Conservation (phyloP, 2,888 invertebrate genomes). For the Apantesis nais region DNA sequence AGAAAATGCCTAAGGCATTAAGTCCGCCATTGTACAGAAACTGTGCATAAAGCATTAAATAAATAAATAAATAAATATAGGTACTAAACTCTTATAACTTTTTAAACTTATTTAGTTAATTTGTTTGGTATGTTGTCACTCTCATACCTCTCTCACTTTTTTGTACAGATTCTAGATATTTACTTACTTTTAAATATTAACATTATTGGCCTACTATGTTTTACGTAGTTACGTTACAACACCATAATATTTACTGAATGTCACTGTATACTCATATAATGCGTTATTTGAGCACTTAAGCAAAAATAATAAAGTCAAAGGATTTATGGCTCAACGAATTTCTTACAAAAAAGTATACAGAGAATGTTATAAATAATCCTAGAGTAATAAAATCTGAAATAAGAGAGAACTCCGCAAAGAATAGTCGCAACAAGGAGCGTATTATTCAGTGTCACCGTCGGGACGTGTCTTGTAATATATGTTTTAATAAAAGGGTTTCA, state of each 20-base stretch:
- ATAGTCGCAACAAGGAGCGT: conserved; percentile 79
- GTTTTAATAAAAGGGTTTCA: conserved; percentile 85
- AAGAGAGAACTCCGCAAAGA: conserved; percentile 70
- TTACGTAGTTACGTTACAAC: conserved; percentile 15
- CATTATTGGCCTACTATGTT: neutral
- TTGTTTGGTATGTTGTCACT: neutral
- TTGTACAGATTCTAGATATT: neutral
- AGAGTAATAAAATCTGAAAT: conserved; percentile 79
- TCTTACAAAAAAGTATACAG: conserved; percentile 54
- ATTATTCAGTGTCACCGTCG: conserved; percentile 83
- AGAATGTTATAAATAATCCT: conserved; percentile 73
- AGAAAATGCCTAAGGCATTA: too few relatives aligned
- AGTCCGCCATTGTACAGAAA: too few relatives aligned
- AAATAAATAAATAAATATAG: too few relatives aligned
- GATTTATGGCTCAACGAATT: conserved; percentile 52
- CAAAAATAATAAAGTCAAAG: conserved; percentile 49
- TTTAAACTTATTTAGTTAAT: neutral
- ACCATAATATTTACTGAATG: neutral
- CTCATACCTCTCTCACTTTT: too few relatives aligned
- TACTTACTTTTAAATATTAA: neutral
- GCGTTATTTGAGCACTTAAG: conserved; percentile 28
- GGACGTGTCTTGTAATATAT: conserved; percentile 82
- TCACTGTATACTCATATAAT: conserved; percentile 14
- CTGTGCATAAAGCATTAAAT: too few relatives aligned
- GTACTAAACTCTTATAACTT: neutral